Percentiles rank a stretch among this genome's conserved stretches.
Conservation (phyloP, 2,888 invertebrate species). For the Camponotus fellah region DNA sequence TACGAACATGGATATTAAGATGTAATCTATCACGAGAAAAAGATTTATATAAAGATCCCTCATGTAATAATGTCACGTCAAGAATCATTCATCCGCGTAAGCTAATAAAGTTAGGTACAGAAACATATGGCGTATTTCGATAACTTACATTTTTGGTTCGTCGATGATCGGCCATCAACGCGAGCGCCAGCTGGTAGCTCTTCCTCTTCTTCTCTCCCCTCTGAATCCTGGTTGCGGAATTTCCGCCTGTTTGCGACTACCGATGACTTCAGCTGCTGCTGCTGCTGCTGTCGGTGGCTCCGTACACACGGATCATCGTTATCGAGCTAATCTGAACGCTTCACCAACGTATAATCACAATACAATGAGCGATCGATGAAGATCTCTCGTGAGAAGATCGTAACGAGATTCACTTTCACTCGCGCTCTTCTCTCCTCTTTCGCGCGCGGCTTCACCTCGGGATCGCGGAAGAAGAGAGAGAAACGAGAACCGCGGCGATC, state of each 20-base stretch:
- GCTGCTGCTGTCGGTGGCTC: neutral
- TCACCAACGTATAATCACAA: conserved; percentile 52
- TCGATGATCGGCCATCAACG: conserved; percentile 85
- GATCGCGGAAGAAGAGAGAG: conserved; percentile 35
- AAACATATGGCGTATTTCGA: neutral
- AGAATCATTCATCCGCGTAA: neutral
- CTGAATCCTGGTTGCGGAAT: conserved; percentile 60
- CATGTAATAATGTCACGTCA: neutral
- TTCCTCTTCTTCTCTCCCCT: conserved; percentile 46
- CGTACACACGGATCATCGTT: conserved; percentile 64
- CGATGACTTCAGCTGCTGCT: conserved; percentile 69
- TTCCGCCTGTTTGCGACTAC: conserved; percentile 59
- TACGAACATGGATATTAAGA: neutral
- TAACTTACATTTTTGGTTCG: conserved; percentile 85
- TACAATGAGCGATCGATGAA: conserved; percentile 33
- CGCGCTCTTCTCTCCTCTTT: conserved; percentile 46
- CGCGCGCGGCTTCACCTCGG: conserved; percentile 51
- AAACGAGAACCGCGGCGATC: conserved; percentile 16
- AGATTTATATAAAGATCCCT: neutral
- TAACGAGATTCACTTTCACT: conserved; percentile 70
- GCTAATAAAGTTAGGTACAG: too few species aligned
- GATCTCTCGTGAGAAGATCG: conserved; percentile 57
- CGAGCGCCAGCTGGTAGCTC: conserved; percentile 73
- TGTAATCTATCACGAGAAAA: neutral
- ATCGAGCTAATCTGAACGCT: conserved; percentile 37